Conservation (phyloP, 1,140 invertebrate species). For the Drosophila arawakana region DNA sequence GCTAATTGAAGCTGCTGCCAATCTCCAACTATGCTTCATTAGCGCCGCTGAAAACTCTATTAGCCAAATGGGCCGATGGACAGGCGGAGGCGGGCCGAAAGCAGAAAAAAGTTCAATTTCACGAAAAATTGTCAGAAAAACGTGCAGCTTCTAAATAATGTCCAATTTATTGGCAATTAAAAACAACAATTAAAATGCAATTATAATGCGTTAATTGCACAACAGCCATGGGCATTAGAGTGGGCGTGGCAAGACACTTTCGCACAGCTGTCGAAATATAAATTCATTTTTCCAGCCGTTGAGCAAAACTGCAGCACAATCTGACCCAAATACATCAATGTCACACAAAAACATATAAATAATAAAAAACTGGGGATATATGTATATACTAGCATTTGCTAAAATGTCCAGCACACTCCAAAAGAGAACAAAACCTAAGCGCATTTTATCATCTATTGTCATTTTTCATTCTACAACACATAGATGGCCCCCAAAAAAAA, state of each 20-base stretch:
- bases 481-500: slow-evolving; percentile 30
- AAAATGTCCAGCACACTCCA: slow-evolving; percentile 35
- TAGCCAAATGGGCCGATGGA: slow-evolving; percentile 60
- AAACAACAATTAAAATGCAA: slow-evolving; percentile 77
- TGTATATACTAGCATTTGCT: slow-evolving; percentile 27
- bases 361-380: no score
- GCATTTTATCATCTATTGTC: slow-evolving; percentile 72
- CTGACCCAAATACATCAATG: slow-evolving; percentile 76
- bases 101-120: slow-evolving; percentile 38
- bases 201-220: slow-evolving; percentile 44
- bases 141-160: slow-evolving; percentile 61
- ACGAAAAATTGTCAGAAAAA: slow-evolving; percentile 47
- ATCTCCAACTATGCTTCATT: slow-evolving; percentile 76
- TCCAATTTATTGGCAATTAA: slow-evolving; percentile 50
- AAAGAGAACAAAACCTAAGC: slow-evolving; percentile 30
- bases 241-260: slow-evolving; percentile 8
- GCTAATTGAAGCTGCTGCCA: slow-evolving; percentile 68
- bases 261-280: slow-evolving; percentile 12
- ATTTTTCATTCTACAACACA: slow-evolving; percentile 59
- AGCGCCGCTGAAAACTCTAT: slow-evolving; percentile 61
- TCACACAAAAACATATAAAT: slow-evolving; percentile 27
- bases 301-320: slow-evolving; percentile 35
- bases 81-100: not conserved
- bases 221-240: not conserved
- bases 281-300: slow-evolving; percentile 24